Base-by-base conservation (phyloP, 2,888 invertebrate species). In the Stenchaetothrips biformis region DNA sequence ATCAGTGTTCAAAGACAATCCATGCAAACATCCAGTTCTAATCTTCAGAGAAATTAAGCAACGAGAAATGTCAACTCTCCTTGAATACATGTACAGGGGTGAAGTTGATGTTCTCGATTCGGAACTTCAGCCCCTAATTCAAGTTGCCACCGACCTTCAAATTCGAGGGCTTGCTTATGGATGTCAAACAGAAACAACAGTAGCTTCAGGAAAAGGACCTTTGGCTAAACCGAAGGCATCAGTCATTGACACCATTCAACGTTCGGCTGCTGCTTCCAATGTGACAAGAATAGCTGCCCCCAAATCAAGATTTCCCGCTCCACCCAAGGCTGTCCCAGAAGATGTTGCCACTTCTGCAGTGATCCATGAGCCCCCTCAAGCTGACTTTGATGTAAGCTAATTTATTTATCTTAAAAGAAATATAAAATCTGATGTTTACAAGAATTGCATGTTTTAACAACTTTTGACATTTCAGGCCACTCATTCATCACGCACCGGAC, bases 81-180 rank as follows among this genome's bases (percentile, higher is more conserved):
- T 92, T 82, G 92, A 92, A 85, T 91, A 92, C 83, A 92, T 92
- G 90, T 93, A 93, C 86, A 90, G 91, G 83, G 92, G 93, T 0
- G 91, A 90, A 2, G 91, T 92, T 81, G 92, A 92, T 84, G 90
- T 92, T 8, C 90, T 91, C 79, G 90, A 91, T 82, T 88, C 91
- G 83, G 90, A 90, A 84, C 86, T 92, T 53, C 90, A 91, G 82
- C 90, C 90, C 0, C 85, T 93, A 80, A 91, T 91, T 87, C 91
- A 91, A 84, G 90, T 92, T 53, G 92, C 92, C 0, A 91, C 91
- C 6, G 92, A 92, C 84, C 86, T 93, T 80, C 92, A 92, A 86
- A 90, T 93, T 81, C 88, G 91, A 83, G 92, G 92, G 6, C 87
- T 91, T 80, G 91, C 90, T 0, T 78, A 74, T 74, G 67, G 67